Evolutionary conservation across 2,113 vertebrate species (phyloP), one percentile per base, ranked within the genome.

Genomic region (Oncorhynchus gorbuscha): DNA sequence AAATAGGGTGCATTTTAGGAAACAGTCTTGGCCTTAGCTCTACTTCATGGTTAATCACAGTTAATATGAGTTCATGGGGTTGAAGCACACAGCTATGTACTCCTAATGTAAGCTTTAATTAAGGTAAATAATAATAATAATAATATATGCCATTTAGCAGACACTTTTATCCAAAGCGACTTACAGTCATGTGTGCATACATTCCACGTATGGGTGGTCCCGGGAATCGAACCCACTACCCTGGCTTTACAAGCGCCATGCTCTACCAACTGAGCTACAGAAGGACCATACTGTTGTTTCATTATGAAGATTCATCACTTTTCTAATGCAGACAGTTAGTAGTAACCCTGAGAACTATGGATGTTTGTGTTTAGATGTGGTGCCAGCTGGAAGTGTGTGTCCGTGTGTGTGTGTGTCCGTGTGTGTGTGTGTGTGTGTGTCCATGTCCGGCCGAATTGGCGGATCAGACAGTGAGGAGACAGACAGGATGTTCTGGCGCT

Each of bases 51-150:
- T 74, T 71, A 64, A 67, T 55, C 61, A 74, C 62, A 77, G 79
- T 84, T 79, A 74, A 78, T 32, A 70, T 77, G 72, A 78, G 65
- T 76, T 85, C 79, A 88, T 81, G 66, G 69, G 74, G 82, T 61
- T 69, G 75, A 77, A 22, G 69, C 35, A 39, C 2, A 39, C 35
- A 39, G 35, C 35, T 2, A 39, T 2, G 35, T 39, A 39, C 35
- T 39, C 35, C 35, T 39, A 39, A 35, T 71, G 81, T 66, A 20
- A 45, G 26, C 4, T 58, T 16, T 68, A 75, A 3, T 16, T 68
- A 75, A 3, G 20, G 48, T n/a, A n/a, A n/a, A n/a, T n/a, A n/a
- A n/a, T n/a, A n/a, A n/a, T n/a, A n/a, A n/a, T n/a, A n/a, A n/a
- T n/a, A n/a, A n/a, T n/a, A n/a, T n/a, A n/a, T n/a, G n/a, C n/a